Conservation (phyloP, 2,113 vertebrate species). For the Chionis minor region DNA sequence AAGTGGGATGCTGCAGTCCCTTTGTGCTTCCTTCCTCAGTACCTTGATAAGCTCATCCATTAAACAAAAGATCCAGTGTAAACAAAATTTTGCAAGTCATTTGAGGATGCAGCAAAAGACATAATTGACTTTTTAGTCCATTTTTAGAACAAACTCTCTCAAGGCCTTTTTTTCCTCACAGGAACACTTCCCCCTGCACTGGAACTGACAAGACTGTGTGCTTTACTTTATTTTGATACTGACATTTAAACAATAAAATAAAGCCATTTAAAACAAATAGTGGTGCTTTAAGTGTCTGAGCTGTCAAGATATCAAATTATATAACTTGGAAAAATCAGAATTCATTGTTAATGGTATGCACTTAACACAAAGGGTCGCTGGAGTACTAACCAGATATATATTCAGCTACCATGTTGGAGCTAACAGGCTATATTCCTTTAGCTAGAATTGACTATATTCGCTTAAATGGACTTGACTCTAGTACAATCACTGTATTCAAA, state of each 20-base stretch:
- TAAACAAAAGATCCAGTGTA: slow-evolving; percentile 67
- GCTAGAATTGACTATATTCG: slow-evolving; percentile 77
- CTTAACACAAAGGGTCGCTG: slow-evolving; percentile 79
- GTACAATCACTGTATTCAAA: slow-evolving; percentile 86
- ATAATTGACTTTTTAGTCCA: slow-evolving; percentile 72
- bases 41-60: slow-evolving; percentile 56
- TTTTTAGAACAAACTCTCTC: slow-evolving; percentile 76
- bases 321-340: slow-evolving; percentile 81
- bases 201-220: slow-evolving; percentile 71
- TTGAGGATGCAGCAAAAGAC: slow-evolving; percentile 67
- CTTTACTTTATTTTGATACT: slow-evolving; percentile 82
- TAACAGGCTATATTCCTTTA: slow-evolving; percentile 75
- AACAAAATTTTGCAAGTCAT: slow-evolving; percentile 75
- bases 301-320: slow-evolving; percentile 83
- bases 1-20: not conserved
- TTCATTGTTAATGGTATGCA: slow-evolving; percentile 83
- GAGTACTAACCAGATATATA: slow-evolving; percentile 71
- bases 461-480: slow-evolving; percentile 84
- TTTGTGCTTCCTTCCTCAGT: slow-evolving; percentile 47
- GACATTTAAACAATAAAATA: slow-evolving; percentile 85
- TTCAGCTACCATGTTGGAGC: slow-evolving; percentile 70
- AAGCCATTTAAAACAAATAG: slow-evolving; percentile 83
- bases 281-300: slow-evolving; percentile 79
- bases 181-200: slow-evolving; percentile 43
- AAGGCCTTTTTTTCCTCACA: slow-evolving; percentile 44